Evolutionary conservation across 2,113 vertebrate species (phyloP).

Genomic region (Ceyx cyanopectus): DNA sequence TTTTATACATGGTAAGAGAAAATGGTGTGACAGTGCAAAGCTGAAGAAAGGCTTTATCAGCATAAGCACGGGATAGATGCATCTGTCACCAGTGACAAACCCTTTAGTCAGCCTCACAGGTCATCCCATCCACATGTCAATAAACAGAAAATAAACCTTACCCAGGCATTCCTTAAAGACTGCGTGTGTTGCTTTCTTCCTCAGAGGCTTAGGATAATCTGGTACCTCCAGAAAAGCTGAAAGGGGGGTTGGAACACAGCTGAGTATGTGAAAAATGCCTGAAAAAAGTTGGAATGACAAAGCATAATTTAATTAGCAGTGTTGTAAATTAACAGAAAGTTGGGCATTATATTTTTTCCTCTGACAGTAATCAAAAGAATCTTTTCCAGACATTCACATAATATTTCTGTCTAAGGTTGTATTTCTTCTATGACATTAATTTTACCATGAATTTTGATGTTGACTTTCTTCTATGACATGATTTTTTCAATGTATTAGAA

Average conservation of each 20-base stretch:
- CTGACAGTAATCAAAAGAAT: not conserved
- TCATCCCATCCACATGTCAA: not conserved
- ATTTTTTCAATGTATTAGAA: not conserved
- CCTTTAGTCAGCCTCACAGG: not conserved
- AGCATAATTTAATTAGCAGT: not conserved
- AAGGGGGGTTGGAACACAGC: not conserved
- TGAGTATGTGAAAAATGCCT: not conserved
- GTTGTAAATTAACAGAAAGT: not conserved
- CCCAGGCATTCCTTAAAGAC: not conserved
- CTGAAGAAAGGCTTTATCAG: slow-evolving; percentile 13
- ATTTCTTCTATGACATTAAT: not conserved
- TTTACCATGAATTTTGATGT: not conserved
- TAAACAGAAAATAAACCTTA: not conserved
- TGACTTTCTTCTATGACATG: not conserved
- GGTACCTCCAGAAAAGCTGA: not conserved
- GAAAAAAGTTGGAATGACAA: not conserved
- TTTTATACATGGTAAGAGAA: not conserved
- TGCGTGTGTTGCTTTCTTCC: not conserved
- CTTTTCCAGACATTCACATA: not conserved
- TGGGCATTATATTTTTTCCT: not conserved
- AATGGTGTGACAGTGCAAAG: not conserved
- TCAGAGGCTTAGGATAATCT: not conserved
- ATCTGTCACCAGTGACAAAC: slow-evolving; percentile 15
- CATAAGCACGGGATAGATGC: not conserved
- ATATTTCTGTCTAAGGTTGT: not conserved